Evolutionary conservation across 1,140 invertebrate genomes (phyloP), one percentile per base, ranked within the genome.

Genomic region (Epicauta chinensis): DNA sequence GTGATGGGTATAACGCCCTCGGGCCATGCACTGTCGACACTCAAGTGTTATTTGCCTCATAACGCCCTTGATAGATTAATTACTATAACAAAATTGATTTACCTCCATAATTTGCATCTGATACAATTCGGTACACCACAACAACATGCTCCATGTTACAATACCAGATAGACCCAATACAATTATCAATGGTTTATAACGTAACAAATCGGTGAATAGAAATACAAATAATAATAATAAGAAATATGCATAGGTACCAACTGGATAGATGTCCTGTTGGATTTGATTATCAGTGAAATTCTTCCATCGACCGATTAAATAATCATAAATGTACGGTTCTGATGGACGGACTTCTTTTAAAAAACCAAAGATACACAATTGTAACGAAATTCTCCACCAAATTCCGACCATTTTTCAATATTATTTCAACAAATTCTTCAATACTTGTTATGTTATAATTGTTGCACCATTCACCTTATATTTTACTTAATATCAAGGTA

Each of bases 131-230:
- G 75, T 71, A 5, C 80, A 83, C 83, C 83, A 89, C 47, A 90
- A 73, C 12, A 91, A 69, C 55, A 90, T 75, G 30, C 73, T 71
- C 77, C 85, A 90, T 14, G 87, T 79, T n/a, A 74, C 71, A 16
- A 90, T 78, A 14, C 85, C 88, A 42, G 78, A 75, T 10, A 82
- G 55, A n/a, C 80, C 86, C 58, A 87, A 82, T 37, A 89, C 64
- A 16, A 94, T 77, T 17, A 96, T 89, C 0, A 94, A 73, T 4
- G 88, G 86, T 66, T 95, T 94, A 66, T 96, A 96, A 53, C 87
- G 71, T 14, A 87, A 61, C 53, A 87, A 79, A 72, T 91, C 89
- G 1, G 88, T 91, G 12, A 91, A 71, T 0, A 93, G 66, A 64
- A 93, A 89, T 6, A 89, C 77, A 9, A 88, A 58, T 23, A 91